These are phyloP conservation scores for Neopelma chrysocephalum DNA, from an alignment of 2,797 vertebrate genomes.

Conservation along the genomic window DNA sequence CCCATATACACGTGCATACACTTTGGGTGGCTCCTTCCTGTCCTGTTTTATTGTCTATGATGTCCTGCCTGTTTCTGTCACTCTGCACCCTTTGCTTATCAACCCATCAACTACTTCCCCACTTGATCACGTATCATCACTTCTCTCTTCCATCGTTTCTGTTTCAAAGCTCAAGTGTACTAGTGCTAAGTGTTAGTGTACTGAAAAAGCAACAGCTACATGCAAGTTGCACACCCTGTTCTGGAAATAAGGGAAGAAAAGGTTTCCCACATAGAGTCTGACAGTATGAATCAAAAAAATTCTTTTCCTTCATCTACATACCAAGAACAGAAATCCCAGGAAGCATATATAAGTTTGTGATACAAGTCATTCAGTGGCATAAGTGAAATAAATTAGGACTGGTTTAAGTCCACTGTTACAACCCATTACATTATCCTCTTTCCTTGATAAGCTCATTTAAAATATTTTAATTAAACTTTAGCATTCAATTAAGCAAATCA, in stretches of 20 bases:
- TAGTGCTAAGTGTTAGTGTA: background rate
- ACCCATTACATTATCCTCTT: background rate
- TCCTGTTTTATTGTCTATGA: background rate
- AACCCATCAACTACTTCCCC: background rate
- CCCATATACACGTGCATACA: background rate
- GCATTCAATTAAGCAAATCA: background rate
- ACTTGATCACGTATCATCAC: background rate
- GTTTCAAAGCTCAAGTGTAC: background rate
- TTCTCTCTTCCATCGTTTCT: background rate
- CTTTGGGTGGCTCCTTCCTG: background rate
- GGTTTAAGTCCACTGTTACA: background rate
- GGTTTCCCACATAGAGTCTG: background rate
- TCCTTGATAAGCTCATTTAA: background rate
- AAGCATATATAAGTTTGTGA: background rate
- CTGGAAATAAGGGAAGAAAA: background rate
- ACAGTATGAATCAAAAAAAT: background rate
- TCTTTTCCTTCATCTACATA: background rate
- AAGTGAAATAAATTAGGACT: background rate
- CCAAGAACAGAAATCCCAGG: background rate
- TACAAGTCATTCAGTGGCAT: background rate
- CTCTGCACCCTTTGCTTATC: background rate
- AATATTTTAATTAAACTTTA: background rate
- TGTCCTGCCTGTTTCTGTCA: background rate
- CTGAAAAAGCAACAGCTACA: background rate
- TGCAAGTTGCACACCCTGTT: background rate